Percentiles rank a stretch among this genome's conserved stretches.
Conservation (phyloP, 1,140 invertebrate species). For the Brachionus rotundiformis region DNA sequence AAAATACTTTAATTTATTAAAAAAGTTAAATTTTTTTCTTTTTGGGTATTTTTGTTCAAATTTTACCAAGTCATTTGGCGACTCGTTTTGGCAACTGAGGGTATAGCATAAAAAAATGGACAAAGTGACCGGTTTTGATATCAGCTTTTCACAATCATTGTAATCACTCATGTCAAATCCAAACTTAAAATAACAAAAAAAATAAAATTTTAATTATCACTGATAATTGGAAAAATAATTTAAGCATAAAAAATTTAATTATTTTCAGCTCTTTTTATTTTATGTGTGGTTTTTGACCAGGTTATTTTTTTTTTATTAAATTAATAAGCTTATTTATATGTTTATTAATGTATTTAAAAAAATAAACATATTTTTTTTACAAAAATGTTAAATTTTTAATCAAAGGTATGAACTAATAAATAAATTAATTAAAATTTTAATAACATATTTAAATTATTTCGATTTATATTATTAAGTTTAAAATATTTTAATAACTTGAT, state of each 20-base stretch:
- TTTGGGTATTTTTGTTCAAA: not conserved
- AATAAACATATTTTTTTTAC: too few relatives aligned
- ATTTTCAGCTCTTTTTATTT: not conserved
- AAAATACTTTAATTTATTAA: conserved; percentile 1
- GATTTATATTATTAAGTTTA: too few relatives aligned
- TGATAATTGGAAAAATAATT: too few relatives aligned
- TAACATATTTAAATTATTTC: too few relatives aligned
- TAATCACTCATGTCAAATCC: conserved; percentile 34
- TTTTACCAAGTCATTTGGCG: conserved; percentile 36
- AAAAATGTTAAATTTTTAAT: too few relatives aligned
- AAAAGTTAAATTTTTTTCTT: not conserved
- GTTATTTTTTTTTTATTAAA: not conserved
- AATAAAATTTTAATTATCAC: not conserved
- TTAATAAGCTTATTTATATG: too few relatives aligned
- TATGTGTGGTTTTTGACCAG: not conserved
- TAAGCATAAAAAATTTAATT: not conserved
- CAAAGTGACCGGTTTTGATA: conserved; percentile 26
- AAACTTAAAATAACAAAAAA: not conserved
- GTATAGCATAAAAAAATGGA: conserved; percentile 14
- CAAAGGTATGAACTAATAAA: too few relatives aligned
- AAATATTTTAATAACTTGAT: too few relatives aligned
- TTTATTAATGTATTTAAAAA: too few relatives aligned
- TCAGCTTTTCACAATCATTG: conserved; percentile 19
- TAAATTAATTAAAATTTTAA: too few relatives aligned
- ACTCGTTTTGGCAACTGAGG: not conserved